These are phyloP conservation scores for Melinaea menophilus DNA, from an alignment of 2,888 invertebrate species.

Conservation along the genomic window DNA sequence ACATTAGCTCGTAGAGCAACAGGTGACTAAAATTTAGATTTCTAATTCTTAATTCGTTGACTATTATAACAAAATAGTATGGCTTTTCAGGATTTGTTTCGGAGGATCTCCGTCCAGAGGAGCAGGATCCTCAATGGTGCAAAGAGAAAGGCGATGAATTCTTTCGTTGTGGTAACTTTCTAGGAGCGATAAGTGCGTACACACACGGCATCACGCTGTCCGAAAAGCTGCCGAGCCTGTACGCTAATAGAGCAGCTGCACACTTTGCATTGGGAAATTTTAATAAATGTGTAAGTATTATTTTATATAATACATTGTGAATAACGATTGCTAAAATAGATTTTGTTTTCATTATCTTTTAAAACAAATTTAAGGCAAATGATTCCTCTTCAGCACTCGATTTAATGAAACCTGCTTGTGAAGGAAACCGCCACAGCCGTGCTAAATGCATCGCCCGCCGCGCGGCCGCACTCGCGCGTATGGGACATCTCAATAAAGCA, in stretches of 20 bases:
- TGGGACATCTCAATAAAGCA: constrained; percentile 83
- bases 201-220: constrained; percentile 86
- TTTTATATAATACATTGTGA: no score
- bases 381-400: constrained; percentile 84
- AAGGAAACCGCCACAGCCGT: constrained; percentile 83
- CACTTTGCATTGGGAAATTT: constrained; percentile 87
- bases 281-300: constrained; percentile 78
- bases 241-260: constrained; percentile 87
- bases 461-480: constrained; percentile 84
- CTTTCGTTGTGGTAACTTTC: constrained; percentile 84
- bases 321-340: no score
- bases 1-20: constrained; percentile 82
- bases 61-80: neutral
- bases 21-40: constrained; percentile 41
- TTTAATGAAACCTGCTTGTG: constrained; percentile 84
- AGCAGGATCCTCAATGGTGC: constrained; percentile 89
- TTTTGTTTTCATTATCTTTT: no score
- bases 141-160: constrained; percentile 89
- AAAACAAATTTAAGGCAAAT: constrained; percentile 49
- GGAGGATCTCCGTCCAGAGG: constrained; percentile 86
- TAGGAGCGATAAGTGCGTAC: constrained; percentile 90
- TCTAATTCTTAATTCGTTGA: neutral
- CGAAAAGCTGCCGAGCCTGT: constrained; percentile 84
- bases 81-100: constrained; percentile 79
- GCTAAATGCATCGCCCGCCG: constrained; percentile 85